phyloP scores from a whole-genome alignment of 2,797 vertebrate species.

The Falco novaeseelandiae region DNA sequence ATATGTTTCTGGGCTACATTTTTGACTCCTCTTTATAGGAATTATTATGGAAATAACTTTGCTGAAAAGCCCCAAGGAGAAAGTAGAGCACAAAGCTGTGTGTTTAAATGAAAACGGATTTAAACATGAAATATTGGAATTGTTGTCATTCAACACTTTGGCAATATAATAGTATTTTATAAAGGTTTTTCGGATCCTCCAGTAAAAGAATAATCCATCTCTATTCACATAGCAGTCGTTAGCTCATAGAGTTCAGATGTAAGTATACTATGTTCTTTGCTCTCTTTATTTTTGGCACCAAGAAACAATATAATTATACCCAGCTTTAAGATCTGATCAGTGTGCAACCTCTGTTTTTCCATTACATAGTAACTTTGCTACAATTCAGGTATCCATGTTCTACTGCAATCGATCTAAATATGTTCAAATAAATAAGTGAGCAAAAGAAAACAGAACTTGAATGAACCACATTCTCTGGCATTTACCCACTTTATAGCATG shows the following conservation, averaged over 20 bases:
- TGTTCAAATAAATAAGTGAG: background rate
- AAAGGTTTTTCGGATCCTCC: background rate
- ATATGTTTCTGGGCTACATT: constrained; percentile 50
- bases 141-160: constrained; percentile 66
- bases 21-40: constrained; percentile 59
- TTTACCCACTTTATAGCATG: background rate
- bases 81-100: constrained; percentile 41
- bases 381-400: background rate
- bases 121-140: constrained; percentile 64
- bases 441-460: background rate
- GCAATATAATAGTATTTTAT: constrained; percentile 63
- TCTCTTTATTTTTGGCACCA: background rate
- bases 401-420: background rate
- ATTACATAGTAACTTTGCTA: background rate
- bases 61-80: constrained; percentile 56
- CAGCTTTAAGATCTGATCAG: background rate
- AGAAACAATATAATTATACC: background rate
- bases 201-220: constrained; percentile 36
- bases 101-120: constrained; percentile 72
- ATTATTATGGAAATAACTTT: constrained; percentile 68
- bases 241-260: background rate
- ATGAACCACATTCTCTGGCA: accelerated
- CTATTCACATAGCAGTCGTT: constrained; percentile 36
- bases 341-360: background rate
- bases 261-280: background rate